Base-by-base conservation (phyloP, 1,140 invertebrate species). In the Drosophila kepulauana region DNA sequence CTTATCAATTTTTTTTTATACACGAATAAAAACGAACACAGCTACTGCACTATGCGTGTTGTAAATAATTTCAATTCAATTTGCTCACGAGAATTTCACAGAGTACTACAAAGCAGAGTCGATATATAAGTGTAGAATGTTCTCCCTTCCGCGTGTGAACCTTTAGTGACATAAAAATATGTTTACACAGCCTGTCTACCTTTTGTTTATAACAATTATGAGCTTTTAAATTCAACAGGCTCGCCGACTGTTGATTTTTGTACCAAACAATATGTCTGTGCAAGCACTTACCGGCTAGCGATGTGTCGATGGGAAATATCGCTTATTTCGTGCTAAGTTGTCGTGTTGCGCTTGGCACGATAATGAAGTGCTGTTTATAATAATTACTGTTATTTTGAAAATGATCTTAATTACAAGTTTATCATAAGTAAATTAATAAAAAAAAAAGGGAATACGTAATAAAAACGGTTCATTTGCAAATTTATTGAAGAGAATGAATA, bases 281-380 rank as follows among this genome's bases (percentile, higher is more conserved):
- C 65, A 62, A 62, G 43, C 41, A 61, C 46, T 73, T 63, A 58
- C 72, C 72, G 72, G 72, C 41, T 75, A 75, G 72, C 1, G 58
- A 70, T 70, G 72, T 13, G 58, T 4, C 15, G 66, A 69, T 30
- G 20, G 25, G 30, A 51, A 57, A 16, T 68, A 69, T 74, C 65
- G 71, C 8, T 5, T 41, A 2, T 25, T 25, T 41, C 25, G 52
- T 33, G 62, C 3, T 8, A 25, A 5, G 10, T 25, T 35, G 4
- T 11, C 10, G 4, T 13, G 4, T 49, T 28, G 30, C 16, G 33
- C 56, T n/a, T 7, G 15, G 1, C n/a, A 52, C 25, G 25, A 56
- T 6, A 45, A 28, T 58, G 5, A 7, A n/a, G 43, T 35, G 20
- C 13, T 8, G 5, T 6, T 20, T 10, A 11, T 10, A 10, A 48